phyloP scores from a whole-genome alignment of 2,888 invertebrate genomes.

The Acheta domesticus region DNA sequence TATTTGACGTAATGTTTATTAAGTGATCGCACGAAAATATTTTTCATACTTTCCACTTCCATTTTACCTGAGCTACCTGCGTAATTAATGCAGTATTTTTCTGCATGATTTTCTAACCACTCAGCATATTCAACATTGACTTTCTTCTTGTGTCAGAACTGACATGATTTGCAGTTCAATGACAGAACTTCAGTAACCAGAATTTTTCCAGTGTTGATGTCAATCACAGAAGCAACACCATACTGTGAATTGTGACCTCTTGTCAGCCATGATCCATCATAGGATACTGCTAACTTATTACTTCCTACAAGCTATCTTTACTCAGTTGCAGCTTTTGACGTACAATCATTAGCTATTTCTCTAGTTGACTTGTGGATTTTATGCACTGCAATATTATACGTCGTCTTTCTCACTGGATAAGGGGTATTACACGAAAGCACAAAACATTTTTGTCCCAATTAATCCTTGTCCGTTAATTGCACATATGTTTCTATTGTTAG shows the following conservation, averaged over 20 bases:
- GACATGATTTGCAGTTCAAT: neutral
- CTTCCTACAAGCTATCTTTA: neutral
- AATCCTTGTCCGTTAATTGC: neutral
- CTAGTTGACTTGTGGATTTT: neutral
- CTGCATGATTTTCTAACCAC: conserved; percentile 31
- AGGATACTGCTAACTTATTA: conserved; percentile 7
- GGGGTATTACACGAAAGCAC: conserved; percentile 27
- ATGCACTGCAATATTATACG: conserved; percentile 25
- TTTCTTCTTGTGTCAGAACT: neutral
- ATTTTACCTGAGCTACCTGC: conserved; percentile 37
- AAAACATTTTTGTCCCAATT: conserved; percentile 23
- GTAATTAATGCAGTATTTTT: conserved; percentile 35
- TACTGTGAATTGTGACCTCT: conserved; percentile 23
- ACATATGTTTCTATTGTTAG: too few relatives aligned
- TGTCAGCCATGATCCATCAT: conserved; percentile 25
- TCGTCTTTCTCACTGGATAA: conserved; percentile 12
- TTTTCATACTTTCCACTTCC: conserved; percentile 32
- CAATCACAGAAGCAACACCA: conserved; percentile 23
- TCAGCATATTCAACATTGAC: conserved; percentile 34
- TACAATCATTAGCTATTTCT: neutral
- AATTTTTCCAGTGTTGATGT: conserved; percentile 22
- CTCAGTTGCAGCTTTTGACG: conserved; percentile 19
- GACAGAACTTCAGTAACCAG: neutral
- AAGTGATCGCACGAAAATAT: neutral
- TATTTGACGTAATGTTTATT: too few relatives aligned